Conservation (phyloP, 2,888 invertebrate genomes). For the Melangyna quadrimaculata region DNA sequence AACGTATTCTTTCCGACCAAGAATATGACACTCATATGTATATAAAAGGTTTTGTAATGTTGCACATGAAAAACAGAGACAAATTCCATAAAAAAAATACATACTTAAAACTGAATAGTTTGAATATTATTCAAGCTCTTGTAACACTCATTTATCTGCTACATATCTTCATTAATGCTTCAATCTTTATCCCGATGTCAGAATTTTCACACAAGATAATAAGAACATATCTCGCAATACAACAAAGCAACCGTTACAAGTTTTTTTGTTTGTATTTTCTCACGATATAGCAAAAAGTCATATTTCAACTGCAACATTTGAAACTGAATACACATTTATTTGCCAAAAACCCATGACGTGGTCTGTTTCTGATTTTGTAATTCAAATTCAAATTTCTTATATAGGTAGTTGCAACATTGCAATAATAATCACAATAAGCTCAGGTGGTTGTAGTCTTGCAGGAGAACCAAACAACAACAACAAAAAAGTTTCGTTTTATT, state of each 20-base stretch:
- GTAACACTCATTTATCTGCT: neutral
- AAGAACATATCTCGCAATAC: conserved; percentile 7
- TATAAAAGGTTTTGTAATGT: neutral
- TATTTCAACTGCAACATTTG: conserved; percentile 34
- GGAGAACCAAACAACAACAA: neutral
- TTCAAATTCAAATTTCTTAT: neutral
- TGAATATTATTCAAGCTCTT: neutral
- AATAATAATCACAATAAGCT: neutral
- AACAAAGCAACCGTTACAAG: conserved; percentile 7
- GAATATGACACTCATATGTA: neutral
- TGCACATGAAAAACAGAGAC: neutral
- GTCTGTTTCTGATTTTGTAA: neutral
- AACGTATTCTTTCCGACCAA: neutral
- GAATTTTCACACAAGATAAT: neutral
- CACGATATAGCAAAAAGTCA: conserved; percentile 31
- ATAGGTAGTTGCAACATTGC: neutral
- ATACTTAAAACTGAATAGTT: neutral
- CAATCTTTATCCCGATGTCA: neutral
- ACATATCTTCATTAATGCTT: neutral
- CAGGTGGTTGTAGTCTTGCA: conserved; percentile 3
- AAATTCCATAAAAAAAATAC: neutral
- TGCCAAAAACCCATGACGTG: conserved; percentile 5
- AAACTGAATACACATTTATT: conserved; percentile 23
- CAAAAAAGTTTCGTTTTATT: conserved; percentile 8
- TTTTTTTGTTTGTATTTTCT: conserved; percentile 29